Evolutionary conservation across 2,888 invertebrate species (phyloP).

Genomic region (Sepiola atlantica): DNA sequence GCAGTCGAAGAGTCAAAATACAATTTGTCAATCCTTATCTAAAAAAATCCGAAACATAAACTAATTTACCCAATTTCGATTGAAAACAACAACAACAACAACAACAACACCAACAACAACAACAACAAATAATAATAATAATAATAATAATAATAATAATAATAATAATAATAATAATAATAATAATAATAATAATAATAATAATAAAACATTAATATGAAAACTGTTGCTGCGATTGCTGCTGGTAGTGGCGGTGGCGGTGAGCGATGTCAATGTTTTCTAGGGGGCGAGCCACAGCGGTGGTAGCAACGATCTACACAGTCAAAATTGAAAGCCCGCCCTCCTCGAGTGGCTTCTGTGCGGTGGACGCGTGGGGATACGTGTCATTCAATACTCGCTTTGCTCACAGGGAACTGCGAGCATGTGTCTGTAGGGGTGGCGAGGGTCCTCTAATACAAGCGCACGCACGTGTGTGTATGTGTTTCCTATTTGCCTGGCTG

Average conservation of each 20-base stretch:
- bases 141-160: not conserved
- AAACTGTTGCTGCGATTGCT: too few relatives aligned
- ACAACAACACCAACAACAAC: too few relatives aligned
- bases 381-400: conserved; percentile 11
- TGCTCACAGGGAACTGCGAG: not conserved
- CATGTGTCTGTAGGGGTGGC: not conserved
- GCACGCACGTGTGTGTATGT: not conserved
- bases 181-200: too few relatives aligned
- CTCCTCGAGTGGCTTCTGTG: not conserved
- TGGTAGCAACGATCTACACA: not conserved
- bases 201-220: not conserved
- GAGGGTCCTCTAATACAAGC: not conserved
- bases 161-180: not conserved
- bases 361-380: conserved; percentile 2
- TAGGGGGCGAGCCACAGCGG: not conserved
- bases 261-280: not conserved
- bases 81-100: too few relatives aligned
- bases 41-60: too few relatives aligned
- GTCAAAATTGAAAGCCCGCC: not conserved
- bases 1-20: too few relatives aligned
- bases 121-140: not conserved
- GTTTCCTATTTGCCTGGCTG: not conserved
- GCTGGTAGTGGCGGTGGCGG: too few relatives aligned
- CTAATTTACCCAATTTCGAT: too few relatives aligned
- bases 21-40: too few relatives aligned